Evolutionary conservation across 1,140 invertebrate species (phyloP), one percentile per base, ranked within the genome.

Genomic region (Asbolus verrucosus): DNA sequence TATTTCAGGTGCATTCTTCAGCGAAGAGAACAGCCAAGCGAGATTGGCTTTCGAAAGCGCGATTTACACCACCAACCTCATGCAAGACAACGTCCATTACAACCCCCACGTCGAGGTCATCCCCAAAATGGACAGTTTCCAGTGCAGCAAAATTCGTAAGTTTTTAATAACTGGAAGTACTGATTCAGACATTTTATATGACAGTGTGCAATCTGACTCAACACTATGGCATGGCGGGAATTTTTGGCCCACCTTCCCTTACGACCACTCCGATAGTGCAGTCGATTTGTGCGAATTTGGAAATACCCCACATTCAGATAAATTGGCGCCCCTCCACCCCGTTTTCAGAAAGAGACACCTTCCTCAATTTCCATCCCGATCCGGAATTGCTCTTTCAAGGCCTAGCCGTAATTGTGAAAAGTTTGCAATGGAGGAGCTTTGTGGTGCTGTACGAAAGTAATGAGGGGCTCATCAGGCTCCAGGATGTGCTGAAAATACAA

Each of bases 391-490:
- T 94, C 15, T 88, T 89, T 13, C 84, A 89, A 82, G 92, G 89
- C 8, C 88, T 90, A 50, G 85, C 89, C 0, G 90, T 91, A 59
- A 83, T 95, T 19, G 85, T 95, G 2, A 85, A 88, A 70, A 85
- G 89, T 71, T 88, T 91, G 80, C 84, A 90, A 18, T 97, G 94
- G 94, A 87, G 87, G 33, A 87, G 85, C 60, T 96, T 93, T 74
- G 91, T 91, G 0, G 87, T 94, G n/a, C 80, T 96, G 5, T 97
- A 96, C 77, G 92, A 96, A 79, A 86, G 89, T 30, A 88, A 92
- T 60, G 89, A 89, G 43, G 85, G 92, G 77, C 82, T 98, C 1
- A 87, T 94, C 31, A 86, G 92, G 46, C 84, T 97, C 9, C 93
- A 96, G 82, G 91, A 93, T 73, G 85, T 96, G 0, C 79, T 98